These are phyloP conservation scores for Sepiola atlantica DNA, from an alignment of 2,888 invertebrate species.

Conservation along the genomic window DNA sequence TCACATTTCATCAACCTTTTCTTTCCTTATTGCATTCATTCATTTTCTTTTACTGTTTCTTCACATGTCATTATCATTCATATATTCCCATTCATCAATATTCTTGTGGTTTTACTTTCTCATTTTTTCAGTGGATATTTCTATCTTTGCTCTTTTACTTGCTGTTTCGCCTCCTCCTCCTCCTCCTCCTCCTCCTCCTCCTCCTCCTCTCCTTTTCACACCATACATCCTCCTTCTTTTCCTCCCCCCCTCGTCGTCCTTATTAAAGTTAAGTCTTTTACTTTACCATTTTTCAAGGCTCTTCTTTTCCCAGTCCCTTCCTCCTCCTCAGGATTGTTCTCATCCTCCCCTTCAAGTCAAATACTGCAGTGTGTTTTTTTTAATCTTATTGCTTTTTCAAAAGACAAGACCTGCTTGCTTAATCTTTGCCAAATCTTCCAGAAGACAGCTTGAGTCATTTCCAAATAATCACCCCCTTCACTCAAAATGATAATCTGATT, in stretches of 20 bases:
- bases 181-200: background rate
- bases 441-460: slow-evolving; percentile 20
- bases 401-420: background rate
- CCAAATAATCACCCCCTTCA: background rate
- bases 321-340: background rate
- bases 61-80: too few species aligned
- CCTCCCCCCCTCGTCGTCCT: background rate
- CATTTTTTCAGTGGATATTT: background rate
- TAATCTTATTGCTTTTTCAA: slow-evolving; percentile 9
- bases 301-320: background rate
- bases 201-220: background rate
- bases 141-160: background rate
- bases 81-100: too few species aligned
- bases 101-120: background rate
- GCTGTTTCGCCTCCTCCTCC: background rate
- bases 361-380: background rate
- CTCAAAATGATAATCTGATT: slow-evolving; percentile 14
- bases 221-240: background rate
- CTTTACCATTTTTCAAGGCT: background rate
- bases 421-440: slow-evolving; percentile 32
- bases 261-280: background rate
- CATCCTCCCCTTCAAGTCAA: background rate
- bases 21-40: too few species aligned
- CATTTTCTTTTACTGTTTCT: too few species aligned
- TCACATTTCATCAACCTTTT: too few species aligned